Evolutionary conservation across 1,140 invertebrate species (phyloP), one percentile per base, ranked within the genome.

Genomic region (Drosophila sturtevanti): DNA sequence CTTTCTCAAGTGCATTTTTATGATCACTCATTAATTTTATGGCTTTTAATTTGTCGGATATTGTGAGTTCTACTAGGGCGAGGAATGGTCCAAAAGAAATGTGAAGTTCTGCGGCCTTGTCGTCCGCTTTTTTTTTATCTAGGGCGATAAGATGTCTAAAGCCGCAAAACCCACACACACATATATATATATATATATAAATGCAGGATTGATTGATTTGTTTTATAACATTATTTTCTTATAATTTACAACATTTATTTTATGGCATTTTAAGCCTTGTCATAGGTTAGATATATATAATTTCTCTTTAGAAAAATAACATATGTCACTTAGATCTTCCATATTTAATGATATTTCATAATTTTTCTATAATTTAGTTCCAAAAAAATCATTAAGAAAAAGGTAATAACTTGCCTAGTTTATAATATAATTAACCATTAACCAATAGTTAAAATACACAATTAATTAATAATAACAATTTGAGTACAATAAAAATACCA

Each of bases 11-110:
- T 87, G 79, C 81, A 69, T 82, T 86, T 85, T 86, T 86, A 86
- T 82, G 81, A 76, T 55, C 79, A 63, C 82, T 87, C 81, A 87
- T 86, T 86, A 87, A 86, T 78, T 86, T 86, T 87, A 86, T 87
- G 81, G 65, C 68, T 81, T 87, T 87, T 79, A 80, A 86, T 86
- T 86, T 87, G 81, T 85, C 81, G 81, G 78, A 72, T 59, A 74
- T 72, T 74, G 67, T 72, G 56, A 58, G 63, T 72, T 44, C 55
- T 37, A 77, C 68, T 18, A 56, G 27, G 27, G 54, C 16, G 41
- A 18, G 10, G 10, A 48, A 48, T 48, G 41, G 41, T 21, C 41
- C 21, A 48, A 48, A 11, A 48, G 41, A 48, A 18, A 18, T 9
- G 12, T 56, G 24, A 22, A 24, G 22, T 7, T 9, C 21, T 72